Evolutionary conservation across 2,113 vertebrate genomes (phyloP).

Genomic region (Alethe castanea): DNA sequence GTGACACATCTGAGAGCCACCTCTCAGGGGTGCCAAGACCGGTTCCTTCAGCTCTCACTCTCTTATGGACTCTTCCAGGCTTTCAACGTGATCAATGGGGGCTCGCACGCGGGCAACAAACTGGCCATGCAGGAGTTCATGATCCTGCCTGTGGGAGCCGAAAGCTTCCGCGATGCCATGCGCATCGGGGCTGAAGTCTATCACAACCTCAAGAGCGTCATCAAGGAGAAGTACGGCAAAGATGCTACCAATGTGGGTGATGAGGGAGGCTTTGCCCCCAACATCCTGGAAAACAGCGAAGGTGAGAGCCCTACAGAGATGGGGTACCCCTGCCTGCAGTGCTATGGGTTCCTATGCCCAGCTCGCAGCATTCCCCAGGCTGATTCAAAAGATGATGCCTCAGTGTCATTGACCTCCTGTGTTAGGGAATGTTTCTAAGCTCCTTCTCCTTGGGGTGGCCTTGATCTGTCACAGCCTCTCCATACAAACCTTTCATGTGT

Average conservation of each 20-base stretch:
- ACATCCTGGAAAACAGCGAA: constrained; percentile 93
- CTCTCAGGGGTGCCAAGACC: neutral
- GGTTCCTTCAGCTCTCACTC: neutral
- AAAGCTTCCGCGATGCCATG: constrained; percentile 90
- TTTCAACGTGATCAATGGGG: constrained; percentile 92
- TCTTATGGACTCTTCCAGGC: constrained; percentile 71
- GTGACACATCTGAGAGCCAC: neutral
- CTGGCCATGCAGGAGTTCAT: constrained; percentile 95
- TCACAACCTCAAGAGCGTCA: constrained; percentile 88
- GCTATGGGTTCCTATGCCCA: neutral
- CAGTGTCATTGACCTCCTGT: neutral
- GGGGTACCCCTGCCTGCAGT: neutral
- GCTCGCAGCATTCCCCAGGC: neutral
- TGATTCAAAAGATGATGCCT: neutral
- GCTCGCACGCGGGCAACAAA: constrained; percentile 90
- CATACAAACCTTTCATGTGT: neutral
- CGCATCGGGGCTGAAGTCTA: constrained; percentile 89
- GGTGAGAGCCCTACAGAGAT: constrained; percentile 70
- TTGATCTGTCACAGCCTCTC: neutral
- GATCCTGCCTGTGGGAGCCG: constrained; percentile 91
- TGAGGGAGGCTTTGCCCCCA: constrained; percentile 91
- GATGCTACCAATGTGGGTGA: constrained; percentile 92
- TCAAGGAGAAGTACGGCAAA: constrained; percentile 92
- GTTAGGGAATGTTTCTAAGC: neutral
- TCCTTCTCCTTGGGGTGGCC: neutral